Evolutionary conservation across 2,888 invertebrate species (phyloP).

Genomic region (Phaedon cochleariae): DNA sequence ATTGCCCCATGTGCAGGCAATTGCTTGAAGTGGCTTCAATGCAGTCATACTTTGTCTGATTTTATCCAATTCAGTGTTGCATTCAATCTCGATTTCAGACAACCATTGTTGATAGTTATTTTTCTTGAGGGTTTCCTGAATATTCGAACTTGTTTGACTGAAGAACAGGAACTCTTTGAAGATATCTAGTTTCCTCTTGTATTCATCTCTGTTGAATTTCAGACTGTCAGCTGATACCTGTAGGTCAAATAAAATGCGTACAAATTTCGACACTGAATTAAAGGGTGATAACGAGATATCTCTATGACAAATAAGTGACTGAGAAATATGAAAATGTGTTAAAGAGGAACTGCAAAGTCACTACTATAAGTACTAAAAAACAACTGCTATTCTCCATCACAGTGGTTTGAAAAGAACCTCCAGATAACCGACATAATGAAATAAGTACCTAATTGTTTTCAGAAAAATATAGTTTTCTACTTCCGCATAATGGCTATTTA

Average conservation of each 20-base stretch:
- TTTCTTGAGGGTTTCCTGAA: slow-evolving; percentile 31
- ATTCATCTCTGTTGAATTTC: slow-evolving; percentile 22
- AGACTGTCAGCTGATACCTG: background rate
- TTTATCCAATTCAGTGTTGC: slow-evolving; percentile 40
- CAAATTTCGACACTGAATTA: too few species aligned
- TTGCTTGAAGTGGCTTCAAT: slow-evolving; percentile 40
- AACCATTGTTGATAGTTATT: slow-evolving; percentile 38
- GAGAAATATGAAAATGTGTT: too few species aligned
- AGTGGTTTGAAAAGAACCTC: too few species aligned
- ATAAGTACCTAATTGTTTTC: too few species aligned
- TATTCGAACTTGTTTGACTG: slow-evolving; percentile 27
- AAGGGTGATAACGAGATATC: too few species aligned
- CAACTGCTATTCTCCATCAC: too few species aligned
- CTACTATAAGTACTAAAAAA: too few species aligned
- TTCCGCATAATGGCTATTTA: too few species aligned
- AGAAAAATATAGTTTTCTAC: too few species aligned
- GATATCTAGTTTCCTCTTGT: slow-evolving; percentile 32
- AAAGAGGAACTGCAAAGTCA: too few species aligned
- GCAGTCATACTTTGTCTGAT: slow-evolving; percentile 40
- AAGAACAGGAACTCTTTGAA: slow-evolving; percentile 39
- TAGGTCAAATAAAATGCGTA: background rate
- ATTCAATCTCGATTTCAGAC: slow-evolving; percentile 40
- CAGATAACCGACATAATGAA: too few species aligned
- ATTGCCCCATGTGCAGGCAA: slow-evolving; percentile 38
- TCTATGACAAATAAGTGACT: too few species aligned